phyloP scores from a whole-genome alignment of 1,140 invertebrate genomes.

The Zaprionus ornatus region DNA sequence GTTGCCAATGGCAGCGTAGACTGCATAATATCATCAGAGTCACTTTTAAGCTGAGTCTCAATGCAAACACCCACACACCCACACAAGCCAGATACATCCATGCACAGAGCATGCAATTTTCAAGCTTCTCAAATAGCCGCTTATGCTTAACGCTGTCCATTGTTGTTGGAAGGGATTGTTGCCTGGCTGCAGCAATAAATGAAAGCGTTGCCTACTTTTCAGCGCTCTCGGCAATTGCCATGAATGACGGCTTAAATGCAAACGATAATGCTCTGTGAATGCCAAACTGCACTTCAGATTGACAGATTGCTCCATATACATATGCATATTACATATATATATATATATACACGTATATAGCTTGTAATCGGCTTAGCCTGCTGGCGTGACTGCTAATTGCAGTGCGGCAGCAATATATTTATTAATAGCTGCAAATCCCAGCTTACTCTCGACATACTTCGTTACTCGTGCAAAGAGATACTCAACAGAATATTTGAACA shows the following conservation, averaged over 20 bases:
- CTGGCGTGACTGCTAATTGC: not conserved
- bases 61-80: not conserved
- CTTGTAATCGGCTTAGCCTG: not conserved
- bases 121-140: not conserved
- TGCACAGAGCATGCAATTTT: not conserved
- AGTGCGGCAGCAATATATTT: not conserved
- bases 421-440: not conserved
- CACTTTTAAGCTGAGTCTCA: not conserved
- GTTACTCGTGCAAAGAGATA: not conserved
- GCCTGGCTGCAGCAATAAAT: not conserved
- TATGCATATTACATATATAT: not conserved
- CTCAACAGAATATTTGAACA: too few species aligned
- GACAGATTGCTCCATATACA: not conserved
- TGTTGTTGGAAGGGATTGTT: not conserved
- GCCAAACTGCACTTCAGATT: not conserved
- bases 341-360: not conserved
- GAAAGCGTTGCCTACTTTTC: conserved; percentile 10
- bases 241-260: not conserved
- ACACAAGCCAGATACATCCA: not conserved
- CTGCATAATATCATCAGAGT: not conserved
- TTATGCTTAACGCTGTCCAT: not conserved
- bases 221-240: not conserved
- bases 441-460: not conserved
- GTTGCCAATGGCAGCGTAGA: not conserved
- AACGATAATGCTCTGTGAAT: not conserved